Evolutionary conservation across 2,797 vertebrate genomes (phyloP), one percentile per base, ranked within the genome.

Genomic region (Pseudochromis fuscus): DNA sequence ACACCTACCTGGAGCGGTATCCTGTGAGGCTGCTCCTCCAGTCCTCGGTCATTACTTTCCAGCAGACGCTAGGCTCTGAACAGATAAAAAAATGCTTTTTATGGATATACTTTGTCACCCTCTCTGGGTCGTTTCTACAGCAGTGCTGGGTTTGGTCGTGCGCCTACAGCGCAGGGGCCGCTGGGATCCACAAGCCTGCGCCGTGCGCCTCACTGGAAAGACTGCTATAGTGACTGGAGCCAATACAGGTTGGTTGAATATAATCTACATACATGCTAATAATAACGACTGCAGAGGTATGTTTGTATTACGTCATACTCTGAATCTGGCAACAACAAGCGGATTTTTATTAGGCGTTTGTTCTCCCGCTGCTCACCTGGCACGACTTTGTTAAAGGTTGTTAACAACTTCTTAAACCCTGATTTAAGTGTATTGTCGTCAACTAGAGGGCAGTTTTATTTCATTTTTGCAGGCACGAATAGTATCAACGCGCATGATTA

Each of bases 151-250:
- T 0, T 9, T 93, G 5, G 81, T 94, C 0, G 79, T 94, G 69
- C 90, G 95, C 30, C 5, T 72, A 0, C 75, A 52, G 11, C 81
- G 86, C 28, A 90, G 79, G 19, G 55, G 45, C 0, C 0, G 2
- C 1, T 97, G 96, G 96, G 51, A 91, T 2, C 95, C 95, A 0
- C 42, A 25, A 1, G 1, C 71, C 1, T 97, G 95, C 82, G 37
- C 65, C 0, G 75, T 91, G 0, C 83, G 83, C 4, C 94, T 97
- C 53, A 82, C 62, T 0, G 95, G 96, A 25, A 96, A 95, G 81
- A 96, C 95, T 0, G 93, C 94, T 0, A 91, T 97, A 2, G 95
- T 97, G 49, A 97, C 96, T 0, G 96, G 96, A 53, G 95, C 95
- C 38, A 97, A 95, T 63, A 93, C 95, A 49, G 95, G 95, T 95